Percentiles rank a stretch among this genome's conserved stretches.
phyloP scores from a whole-genome alignment of 2,113 vertebrate genomes.

The Pachyramphus minor region DNA sequence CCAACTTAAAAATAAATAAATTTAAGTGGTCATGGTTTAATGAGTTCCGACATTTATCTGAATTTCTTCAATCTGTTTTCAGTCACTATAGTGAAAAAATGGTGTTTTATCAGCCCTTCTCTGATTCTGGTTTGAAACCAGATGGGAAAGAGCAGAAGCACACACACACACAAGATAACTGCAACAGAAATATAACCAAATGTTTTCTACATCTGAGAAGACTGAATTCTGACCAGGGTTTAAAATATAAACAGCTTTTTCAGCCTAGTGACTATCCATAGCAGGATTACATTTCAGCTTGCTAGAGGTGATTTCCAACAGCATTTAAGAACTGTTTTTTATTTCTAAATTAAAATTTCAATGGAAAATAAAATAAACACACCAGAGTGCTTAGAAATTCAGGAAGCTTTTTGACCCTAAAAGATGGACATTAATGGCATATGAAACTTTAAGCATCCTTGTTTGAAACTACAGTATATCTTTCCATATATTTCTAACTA shows the following conservation, averaged over 20 bases:
- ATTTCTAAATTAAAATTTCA: conserved; percentile 55
- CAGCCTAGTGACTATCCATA: conserved; percentile 32
- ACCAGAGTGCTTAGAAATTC: conserved; percentile 34
- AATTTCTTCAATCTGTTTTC: conserved; percentile 64
- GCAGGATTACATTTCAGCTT: conserved; percentile 44
- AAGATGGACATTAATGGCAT: conserved; percentile 22
- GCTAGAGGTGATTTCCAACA: conserved; percentile 27
- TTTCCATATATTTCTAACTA: neutral
- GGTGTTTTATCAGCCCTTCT: conserved; percentile 33
- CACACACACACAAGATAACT: conserved; percentile 30
- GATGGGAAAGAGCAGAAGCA: conserved; percentile 61
- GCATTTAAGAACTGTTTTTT: conserved; percentile 32
- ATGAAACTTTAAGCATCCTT: conserved; percentile 41
- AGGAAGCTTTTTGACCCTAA: conserved; percentile 37
- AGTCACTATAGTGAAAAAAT: conserved; percentile 59
- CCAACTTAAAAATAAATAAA: conserved; percentile 49
- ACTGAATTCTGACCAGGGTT: neutral
- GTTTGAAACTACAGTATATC: neutral
- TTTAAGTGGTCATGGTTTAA: conserved; percentile 52
- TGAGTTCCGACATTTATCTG: conserved; percentile 41
- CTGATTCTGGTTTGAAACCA: conserved; percentile 47
- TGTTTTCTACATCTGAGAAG: conserved; percentile 50
- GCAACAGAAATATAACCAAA: conserved; percentile 64
- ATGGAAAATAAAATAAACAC: conserved; percentile 18
- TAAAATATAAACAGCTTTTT: conserved; percentile 51